These are phyloP conservation scores for Caenorhabditis inopinata DNA, from an alignment of 1,140 invertebrate species.

Conservation along the genomic window DNA sequence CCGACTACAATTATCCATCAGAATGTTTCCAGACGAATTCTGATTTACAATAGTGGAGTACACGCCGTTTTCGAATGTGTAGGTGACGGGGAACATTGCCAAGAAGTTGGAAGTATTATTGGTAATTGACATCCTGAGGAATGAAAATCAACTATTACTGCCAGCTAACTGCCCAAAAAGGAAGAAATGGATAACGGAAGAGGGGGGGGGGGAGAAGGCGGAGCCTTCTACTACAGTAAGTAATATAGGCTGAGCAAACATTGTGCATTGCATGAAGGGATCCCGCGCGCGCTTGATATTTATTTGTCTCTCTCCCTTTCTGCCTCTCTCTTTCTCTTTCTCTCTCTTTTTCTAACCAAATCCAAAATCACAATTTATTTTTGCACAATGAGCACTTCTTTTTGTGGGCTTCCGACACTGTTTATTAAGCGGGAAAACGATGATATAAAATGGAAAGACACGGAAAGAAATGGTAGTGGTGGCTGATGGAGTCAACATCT, in stretches of 20 bases:
- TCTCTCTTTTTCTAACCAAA: not conserved
- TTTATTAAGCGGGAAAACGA: too few species aligned
- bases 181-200: too few species aligned
- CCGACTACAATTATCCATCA: too few species aligned
- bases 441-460: too few species aligned
- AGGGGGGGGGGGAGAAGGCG: too few species aligned
- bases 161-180: not conserved
- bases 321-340: not conserved
- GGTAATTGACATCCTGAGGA: too few species aligned
- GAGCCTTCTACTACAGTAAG: not conserved
- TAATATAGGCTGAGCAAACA: not conserved
- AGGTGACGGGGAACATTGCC: conserved; percentile 9
- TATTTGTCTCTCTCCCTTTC: not conserved
- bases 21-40: not conserved
- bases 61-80: not conserved
- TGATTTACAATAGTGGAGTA: conserved; percentile 7
- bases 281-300: not conserved
- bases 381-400: too few species aligned
- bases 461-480: too few species aligned
- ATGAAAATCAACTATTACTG: not conserved
- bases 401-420: too few species aligned
- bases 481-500: too few species aligned
- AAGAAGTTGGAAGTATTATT: not conserved
- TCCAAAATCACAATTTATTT: not conserved
- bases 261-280: too few species aligned